phyloP scores from a whole-genome alignment of 1,140 invertebrate genomes.

The Formica selysi region DNA sequence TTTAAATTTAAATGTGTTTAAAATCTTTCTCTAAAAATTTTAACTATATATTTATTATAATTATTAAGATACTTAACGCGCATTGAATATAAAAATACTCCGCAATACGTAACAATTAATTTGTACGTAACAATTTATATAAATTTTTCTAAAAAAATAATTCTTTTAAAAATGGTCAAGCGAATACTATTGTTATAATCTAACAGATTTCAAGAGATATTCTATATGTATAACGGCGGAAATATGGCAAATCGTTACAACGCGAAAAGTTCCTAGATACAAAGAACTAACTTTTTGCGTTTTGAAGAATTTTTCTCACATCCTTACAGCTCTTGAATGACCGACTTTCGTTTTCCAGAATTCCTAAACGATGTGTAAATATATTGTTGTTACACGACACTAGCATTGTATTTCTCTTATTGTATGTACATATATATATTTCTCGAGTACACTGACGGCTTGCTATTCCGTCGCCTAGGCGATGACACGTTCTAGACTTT shows the following conservation, averaged over 20 bases:
- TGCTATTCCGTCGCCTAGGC: conserved; percentile 70
- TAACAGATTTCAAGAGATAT: not conserved
- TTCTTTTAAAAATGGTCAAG: not conserved
- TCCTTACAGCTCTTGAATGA: not conserved
- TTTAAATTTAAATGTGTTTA: not conserved
- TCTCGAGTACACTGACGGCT: conserved; percentile 22
- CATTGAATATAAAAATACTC: not conserved
- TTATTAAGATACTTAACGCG: not conserved
- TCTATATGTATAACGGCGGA: not conserved
- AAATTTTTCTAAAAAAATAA: not conserved
- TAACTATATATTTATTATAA: not conserved
- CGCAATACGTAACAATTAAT: not conserved
- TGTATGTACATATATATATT: not conserved
- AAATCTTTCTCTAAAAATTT: not conserved
- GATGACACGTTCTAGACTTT: conserved; percentile 71
- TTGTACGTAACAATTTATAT: not conserved
- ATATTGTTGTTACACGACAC: conserved; percentile 36
- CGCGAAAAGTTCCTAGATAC: not conserved
- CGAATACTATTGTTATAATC: too few species aligned
- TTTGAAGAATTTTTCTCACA: not conserved
- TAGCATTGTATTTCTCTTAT: not conserved
- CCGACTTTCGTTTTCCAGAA: conserved; percentile 52
- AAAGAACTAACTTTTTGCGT: not conserved
- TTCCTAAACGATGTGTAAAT: conserved; percentile 27
- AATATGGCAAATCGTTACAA: not conserved